These are phyloP conservation scores for Coecobrya sp. DNA, from an alignment of 2,888 invertebrate genomes.

Conservation along the genomic window DNA sequence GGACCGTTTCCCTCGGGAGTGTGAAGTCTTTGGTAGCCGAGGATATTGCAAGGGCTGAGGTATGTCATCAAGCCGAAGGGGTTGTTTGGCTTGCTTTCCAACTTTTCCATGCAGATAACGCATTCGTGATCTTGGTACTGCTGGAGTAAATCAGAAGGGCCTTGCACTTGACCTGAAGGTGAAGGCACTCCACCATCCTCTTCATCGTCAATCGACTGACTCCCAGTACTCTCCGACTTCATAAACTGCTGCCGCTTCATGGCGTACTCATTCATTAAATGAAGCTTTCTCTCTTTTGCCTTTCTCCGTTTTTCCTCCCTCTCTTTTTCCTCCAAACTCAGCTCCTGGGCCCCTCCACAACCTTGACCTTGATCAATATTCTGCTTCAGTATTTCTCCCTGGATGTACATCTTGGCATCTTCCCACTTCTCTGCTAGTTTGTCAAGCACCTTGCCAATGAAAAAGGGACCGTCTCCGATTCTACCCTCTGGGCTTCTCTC, in stretches of 20 bases:
- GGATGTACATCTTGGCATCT: constrained; percentile 43
- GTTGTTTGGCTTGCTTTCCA: constrained; percentile 78
- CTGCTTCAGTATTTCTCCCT: not conserved
- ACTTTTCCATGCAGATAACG: constrained; percentile 79
- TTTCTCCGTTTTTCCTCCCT: constrained; percentile 78
- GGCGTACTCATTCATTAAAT: constrained; percentile 78
- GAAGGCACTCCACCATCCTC: constrained; percentile 5
- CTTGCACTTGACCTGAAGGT: not conserved
- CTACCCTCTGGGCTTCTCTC: constrained; percentile 32
- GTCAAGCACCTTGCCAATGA: constrained; percentile 74
- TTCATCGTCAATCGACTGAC: constrained; percentile 27
- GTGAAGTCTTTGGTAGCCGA: constrained; percentile 77
- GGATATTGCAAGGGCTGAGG: constrained; percentile 69
- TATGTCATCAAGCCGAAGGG: constrained; percentile 81
- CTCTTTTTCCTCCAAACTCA: constrained; percentile 74
- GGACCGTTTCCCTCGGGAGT: constrained; percentile 63
- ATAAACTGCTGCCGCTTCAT: constrained; percentile 81
- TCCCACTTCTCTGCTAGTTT: constrained; percentile 64
- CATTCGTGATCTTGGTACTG: constrained; percentile 74
- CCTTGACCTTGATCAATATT: not conserved
- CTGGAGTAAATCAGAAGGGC: constrained; percentile 1
- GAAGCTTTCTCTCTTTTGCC: constrained; percentile 79
- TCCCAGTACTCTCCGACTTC: constrained; percentile 22
- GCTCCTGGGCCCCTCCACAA: not conserved
- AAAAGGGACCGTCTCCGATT: constrained; percentile 80